These are phyloP conservation scores for Ectropis grisescens DNA, from an alignment of 1,140 invertebrate genomes.

Conservation along the genomic window DNA sequence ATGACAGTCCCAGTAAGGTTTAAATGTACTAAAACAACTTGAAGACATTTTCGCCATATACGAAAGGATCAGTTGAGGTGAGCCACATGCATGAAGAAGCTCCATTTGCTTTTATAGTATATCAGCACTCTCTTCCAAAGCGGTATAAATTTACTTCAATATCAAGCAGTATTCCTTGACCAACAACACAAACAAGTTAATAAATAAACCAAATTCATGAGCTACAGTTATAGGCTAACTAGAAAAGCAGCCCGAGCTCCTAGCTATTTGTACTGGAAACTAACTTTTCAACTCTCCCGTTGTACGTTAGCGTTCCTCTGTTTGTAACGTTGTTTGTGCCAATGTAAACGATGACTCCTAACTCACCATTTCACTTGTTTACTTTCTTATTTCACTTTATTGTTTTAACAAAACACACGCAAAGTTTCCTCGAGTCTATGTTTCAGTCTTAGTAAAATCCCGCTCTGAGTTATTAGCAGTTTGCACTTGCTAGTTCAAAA, in stretches of 20 bases:
- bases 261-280: slow-evolving; percentile 20
- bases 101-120: too few relatives aligned
- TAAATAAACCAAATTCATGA: too few relatives aligned
- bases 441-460: not conserved
- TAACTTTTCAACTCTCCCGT: slow-evolving; percentile 22
- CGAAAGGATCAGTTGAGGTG: too few relatives aligned
- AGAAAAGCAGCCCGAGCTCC: slow-evolving; percentile 1
- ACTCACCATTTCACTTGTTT: slow-evolving; percentile 29
- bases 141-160: too few relatives aligned
- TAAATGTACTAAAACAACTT: too few relatives aligned
- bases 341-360: slow-evolving; percentile 36
- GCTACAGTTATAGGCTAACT: too few relatives aligned
- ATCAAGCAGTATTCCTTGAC: too few relatives aligned
- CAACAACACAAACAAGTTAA: too few relatives aligned
- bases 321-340: slow-evolving; percentile 26
- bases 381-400: slow-evolving; percentile 37
- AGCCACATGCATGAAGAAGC: too few relatives aligned
- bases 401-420: slow-evolving; percentile 24
- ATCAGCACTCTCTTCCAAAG: too few relatives aligned
- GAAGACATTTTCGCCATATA: too few relatives aligned
- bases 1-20: too few relatives aligned
- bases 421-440: slow-evolving; percentile 1
- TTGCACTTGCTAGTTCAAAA: not conserved
- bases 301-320: slow-evolving; percentile 22
- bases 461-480: not conserved